Percentiles rank a stretch among this genome's conserved stretches.
These are phyloP conservation scores for Synchiropus splendidus DNA, from an alignment of 2,113 vertebrate genomes.

Conservation along the genomic window DNA sequence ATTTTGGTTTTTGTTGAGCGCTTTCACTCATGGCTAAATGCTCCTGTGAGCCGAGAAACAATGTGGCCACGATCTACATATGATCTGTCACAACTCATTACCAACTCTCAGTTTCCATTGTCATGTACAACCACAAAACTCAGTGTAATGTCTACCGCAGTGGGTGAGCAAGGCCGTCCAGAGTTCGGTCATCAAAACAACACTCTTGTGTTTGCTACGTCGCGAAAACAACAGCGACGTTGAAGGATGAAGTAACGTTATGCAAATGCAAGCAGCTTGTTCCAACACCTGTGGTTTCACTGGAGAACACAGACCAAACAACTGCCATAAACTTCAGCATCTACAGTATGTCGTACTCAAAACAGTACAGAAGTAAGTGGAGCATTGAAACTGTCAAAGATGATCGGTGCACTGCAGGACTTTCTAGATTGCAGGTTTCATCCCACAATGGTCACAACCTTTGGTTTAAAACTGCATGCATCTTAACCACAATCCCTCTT, in stretches of 20 bases:
- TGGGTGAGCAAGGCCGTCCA: conserved; percentile 22
- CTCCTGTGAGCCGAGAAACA: conserved; percentile 21
- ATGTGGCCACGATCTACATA: conserved; percentile 30
- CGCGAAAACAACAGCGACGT: conserved; percentile 2
- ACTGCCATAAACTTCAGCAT: no score
- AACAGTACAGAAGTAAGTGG: no score
- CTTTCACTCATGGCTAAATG: conserved; percentile 14
- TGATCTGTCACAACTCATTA: conserved; percentile 52
- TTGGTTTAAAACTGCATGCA: conserved; percentile 26
- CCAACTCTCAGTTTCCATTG: conserved; percentile 34
- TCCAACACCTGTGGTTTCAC: conserved; percentile 21
- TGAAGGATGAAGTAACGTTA: conserved; percentile 10
- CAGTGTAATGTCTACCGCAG: conserved; percentile 26
- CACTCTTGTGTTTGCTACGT: no score
- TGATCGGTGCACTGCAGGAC: no score
- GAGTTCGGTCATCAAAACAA: conserved; percentile 12
- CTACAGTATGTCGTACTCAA: no score
- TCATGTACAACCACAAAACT: conserved; percentile 30
- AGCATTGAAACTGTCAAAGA: no score
- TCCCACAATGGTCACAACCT: conserved; percentile 35
- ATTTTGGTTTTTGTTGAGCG: no score
- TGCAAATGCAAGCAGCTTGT: conserved; percentile 15
- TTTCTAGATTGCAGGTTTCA: conserved; percentile 47
- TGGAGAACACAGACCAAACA: conserved; percentile 1
- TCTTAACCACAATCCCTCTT: conserved; percentile 30